Percentiles rank a stretch among this genome's conserved stretches.
Conservation (phyloP, 2,888 invertebrate species). For the Plusia festucae region DNA sequence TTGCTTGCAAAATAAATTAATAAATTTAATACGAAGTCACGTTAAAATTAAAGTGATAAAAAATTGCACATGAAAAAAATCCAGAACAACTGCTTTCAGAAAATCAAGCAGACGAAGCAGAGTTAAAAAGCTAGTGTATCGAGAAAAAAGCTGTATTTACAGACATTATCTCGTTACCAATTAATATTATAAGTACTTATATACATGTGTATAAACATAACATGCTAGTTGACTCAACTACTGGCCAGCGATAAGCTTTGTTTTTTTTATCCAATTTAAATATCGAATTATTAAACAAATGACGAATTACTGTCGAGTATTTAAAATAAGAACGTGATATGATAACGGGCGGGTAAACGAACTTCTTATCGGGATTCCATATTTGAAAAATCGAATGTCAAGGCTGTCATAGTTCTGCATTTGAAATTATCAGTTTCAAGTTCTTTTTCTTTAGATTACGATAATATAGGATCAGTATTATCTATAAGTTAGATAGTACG, state of each 20-base stretch:
- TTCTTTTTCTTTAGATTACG: constrained; percentile 1
- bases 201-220: not conserved
- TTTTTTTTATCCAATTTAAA: not conserved
- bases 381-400: constrained; percentile 52
- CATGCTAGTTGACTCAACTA: not conserved
- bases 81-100: no score
- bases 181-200: no score
- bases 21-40: no score
- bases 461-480: not conserved
- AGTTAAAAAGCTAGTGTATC: not conserved
- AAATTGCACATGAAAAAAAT: no score
- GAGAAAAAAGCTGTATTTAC: not conserved
- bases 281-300: constrained; percentile 21
- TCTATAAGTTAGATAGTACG: not conserved
- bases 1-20: no score
- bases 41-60: no score
- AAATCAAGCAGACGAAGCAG: no score
- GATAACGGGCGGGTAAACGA: constrained; percentile 52
- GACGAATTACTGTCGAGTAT: constrained; percentile 22
- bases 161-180: not conserved
- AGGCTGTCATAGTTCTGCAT: constrained; percentile 34
- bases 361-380: constrained; percentile 47
- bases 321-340: constrained; percentile 37
- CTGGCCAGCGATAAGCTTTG: not conserved
- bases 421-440: not conserved